Base-by-base conservation (phyloP, 2,888 invertebrate species). In the Spisula subtruncata region DNA sequence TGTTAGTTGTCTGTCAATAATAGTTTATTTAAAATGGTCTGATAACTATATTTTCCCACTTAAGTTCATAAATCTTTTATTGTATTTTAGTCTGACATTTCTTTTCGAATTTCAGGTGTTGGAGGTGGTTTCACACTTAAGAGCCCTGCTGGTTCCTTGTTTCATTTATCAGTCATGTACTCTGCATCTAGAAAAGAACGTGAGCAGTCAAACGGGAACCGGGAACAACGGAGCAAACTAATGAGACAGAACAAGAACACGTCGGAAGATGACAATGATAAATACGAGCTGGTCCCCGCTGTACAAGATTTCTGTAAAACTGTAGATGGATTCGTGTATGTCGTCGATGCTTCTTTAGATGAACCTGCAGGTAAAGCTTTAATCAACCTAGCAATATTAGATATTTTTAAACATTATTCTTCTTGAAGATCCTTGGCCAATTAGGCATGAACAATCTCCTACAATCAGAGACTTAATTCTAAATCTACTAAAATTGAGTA, bases 261-360 rank as follows among this genome's bases (percentile, higher is more conserved):
- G 12, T 89, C 91, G 10, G 90, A 89, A 12, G 81, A 87, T 18
- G 89, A 91, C 25, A 18, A 87, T n/a, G 89, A 92, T 29, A 89
- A 89, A 18, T 95, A 93, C 84, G 95, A 96, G 71, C 92, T 96
- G 20, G 94, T 93, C 29, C 94, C 95, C 56, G 94, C 94, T 1
- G 94, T 96, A 12, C 93, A 94, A 91, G 95, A 96, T 87, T 94
- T 96, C 60, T 96, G 96, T 92, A 93, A 93, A 46, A 95, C 95
- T 18, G 91, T 96, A 16, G 96, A 96, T 94, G 96, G 94, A 2
- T 95, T 96, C 85, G 93, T 96, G n/a, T 96, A 95, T 94, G 96
- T 96, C 32, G 93, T 96, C 10, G 96, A 96, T 94, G 95, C 96
- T 0, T 93, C 95, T 0, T 48, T 85, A 89, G 83, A 87, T 86